Percentiles rank a stretch among this genome's conserved stretches.
phyloP scores from a whole-genome alignment of 2,888 invertebrate species.

The Dioctria rufipes region DNA sequence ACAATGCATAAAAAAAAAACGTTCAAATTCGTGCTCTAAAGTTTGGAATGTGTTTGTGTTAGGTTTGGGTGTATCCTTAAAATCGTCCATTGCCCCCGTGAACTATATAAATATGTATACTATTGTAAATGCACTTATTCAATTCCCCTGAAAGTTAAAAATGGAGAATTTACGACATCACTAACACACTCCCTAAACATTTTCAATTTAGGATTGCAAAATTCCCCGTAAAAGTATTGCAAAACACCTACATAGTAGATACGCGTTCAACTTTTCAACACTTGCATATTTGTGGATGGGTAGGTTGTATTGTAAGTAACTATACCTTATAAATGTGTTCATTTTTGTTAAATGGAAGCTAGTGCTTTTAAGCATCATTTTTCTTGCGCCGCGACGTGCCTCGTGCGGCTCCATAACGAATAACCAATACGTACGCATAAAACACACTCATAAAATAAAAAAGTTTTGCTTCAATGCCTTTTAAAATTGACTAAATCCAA shows the following conservation, averaged over 20 bases:
- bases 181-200: neutral
- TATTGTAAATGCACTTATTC: conserved; percentile 41
- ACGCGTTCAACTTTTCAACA: too few species aligned
- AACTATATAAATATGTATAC: neutral
- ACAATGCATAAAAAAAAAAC: too few species aligned
- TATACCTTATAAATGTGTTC: neutral
- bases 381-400: conserved; percentile 13
- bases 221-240: conserved; percentile 10
- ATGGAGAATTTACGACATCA: conserved; percentile 16
- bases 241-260: neutral
- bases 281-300: too few species aligned
- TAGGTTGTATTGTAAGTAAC: too few species aligned
- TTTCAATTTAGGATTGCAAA: conserved; percentile 10
- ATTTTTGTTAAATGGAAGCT: conserved; percentile 28
- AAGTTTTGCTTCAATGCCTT: too few species aligned
- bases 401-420: too few species aligned
- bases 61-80: conserved; percentile 28
- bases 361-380: conserved; percentile 29
- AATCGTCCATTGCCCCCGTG: conserved; percentile 48
- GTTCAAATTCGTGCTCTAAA: neutral
- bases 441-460: too few species aligned
- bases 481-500: too few species aligned
- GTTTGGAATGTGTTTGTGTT: conserved; percentile 28
- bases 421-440: too few species aligned
- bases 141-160: conserved; percentile 41